Conservation (phyloP, 2,113 vertebrate genomes). For the Corythornis madagascariensis region DNA sequence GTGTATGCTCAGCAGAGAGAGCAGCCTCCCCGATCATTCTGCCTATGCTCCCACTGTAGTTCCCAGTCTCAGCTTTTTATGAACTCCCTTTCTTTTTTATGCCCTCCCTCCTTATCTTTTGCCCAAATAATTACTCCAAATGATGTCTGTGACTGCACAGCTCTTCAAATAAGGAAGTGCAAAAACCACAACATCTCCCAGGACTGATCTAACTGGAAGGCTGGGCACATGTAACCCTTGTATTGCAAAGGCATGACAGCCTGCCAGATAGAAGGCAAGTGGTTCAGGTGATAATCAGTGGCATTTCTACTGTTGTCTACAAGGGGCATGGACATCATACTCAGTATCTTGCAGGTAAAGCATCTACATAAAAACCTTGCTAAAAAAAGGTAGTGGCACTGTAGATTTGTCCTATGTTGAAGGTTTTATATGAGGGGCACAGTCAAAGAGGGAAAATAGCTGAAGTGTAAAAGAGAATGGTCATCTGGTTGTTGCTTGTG, state of each 20-base stretch:
- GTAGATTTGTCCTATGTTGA: background rate
- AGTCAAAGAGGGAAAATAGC: background rate
- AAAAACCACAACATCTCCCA: background rate
- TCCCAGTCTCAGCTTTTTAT: background rate
- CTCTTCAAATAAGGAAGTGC: background rate
- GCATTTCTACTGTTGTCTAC: background rate
- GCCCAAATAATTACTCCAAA: background rate
- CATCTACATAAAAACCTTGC: background rate
- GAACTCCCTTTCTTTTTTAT: background rate
- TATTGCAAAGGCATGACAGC: background rate
- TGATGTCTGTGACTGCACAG: accelerated
- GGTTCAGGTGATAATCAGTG: background rate
- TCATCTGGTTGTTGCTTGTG: background rate
- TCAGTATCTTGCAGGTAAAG: background rate
- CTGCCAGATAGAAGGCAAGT: background rate
- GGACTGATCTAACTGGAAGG: background rate
- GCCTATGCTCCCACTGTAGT: background rate
- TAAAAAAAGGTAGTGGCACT: background rate
- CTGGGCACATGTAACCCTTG: accelerated
- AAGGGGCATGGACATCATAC: accelerated
- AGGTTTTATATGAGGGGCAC: background rate
- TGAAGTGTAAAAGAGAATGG: background rate
- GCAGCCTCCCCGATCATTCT: background rate
- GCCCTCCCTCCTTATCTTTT: background rate
- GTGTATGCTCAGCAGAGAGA: background rate